These are phyloP conservation scores for Acanthornis magna DNA, from an alignment of 2,797 vertebrate species.

Conservation along the genomic window DNA sequence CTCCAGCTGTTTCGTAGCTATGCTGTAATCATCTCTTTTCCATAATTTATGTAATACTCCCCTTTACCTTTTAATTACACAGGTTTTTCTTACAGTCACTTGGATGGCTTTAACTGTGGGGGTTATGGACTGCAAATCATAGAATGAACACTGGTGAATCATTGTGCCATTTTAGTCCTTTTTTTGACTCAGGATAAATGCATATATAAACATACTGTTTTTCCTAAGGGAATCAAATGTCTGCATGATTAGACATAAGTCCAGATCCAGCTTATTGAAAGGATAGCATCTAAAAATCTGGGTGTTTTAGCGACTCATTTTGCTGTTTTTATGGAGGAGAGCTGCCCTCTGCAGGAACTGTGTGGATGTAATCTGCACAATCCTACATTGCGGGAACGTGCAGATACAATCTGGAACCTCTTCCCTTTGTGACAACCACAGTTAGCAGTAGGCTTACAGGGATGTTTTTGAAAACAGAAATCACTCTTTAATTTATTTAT, in stretches of 20 bases:
- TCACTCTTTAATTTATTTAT: neutral
- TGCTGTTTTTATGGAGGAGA: neutral
- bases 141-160: neutral
- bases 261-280: neutral
- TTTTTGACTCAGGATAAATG: neutral
- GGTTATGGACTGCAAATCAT: neutral
- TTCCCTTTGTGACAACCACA: neutral
- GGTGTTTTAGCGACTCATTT: fast-evolving
- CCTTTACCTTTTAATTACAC: neutral
- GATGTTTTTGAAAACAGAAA: neutral
- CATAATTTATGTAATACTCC: neutral
- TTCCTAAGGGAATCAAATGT: neutral
- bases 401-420: neutral
- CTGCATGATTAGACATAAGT: neutral
- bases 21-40: neutral
- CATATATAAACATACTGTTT: neutral
- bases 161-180: neutral
- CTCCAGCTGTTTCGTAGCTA: neutral
- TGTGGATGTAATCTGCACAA: no score
- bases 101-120: neutral
- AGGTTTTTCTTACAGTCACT: neutral
- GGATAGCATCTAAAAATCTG: neutral
- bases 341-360: conserved; percentile 29
- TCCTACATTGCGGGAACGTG: neutral
- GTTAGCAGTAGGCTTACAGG: neutral